Conservation (phyloP, 2,113 vertebrate species). For the Delphinus delphis region DNA sequence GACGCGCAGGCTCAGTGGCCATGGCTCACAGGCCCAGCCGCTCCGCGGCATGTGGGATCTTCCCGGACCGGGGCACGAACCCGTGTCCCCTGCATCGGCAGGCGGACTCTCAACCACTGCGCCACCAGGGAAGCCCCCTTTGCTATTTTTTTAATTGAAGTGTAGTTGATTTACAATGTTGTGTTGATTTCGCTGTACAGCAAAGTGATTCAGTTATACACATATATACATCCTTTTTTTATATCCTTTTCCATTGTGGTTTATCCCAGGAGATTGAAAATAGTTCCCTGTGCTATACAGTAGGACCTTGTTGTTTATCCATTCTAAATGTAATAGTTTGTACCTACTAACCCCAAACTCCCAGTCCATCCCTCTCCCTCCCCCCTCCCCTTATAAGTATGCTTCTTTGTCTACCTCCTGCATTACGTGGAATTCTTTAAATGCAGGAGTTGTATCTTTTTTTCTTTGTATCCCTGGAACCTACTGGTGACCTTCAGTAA, state of each 20-base stretch:
- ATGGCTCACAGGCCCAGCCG: too few relatives aligned
- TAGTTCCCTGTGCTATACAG: neutral
- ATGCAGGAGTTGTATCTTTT: neutral
- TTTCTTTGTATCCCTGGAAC: neutral
- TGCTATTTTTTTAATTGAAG: neutral
- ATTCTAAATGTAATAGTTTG: neutral
- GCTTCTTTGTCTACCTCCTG: neutral
- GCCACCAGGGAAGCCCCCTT: too few relatives aligned
- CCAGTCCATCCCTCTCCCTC: neutral
- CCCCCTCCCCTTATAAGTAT: neutral
- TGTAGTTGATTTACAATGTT: neutral
- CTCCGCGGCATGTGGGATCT: too few relatives aligned
- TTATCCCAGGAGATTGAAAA: neutral
- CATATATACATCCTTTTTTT: neutral
- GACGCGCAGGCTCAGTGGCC: too few relatives aligned
- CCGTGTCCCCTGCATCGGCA: too few relatives aligned
- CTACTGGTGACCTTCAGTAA: neutral
- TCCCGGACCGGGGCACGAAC: too few relatives aligned
- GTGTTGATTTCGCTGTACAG: neutral
- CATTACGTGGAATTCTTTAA: neutral
- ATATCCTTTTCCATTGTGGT: neutral
- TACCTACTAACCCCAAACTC: neutral
- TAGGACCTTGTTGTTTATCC: neutral
- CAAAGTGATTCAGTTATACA: neutral
- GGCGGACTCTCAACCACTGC: too few relatives aligned